Evolutionary conservation across 1,140 invertebrate species (phyloP), one percentile per base, ranked within the genome.

Genomic region (Bactericera cockerelli): DNA sequence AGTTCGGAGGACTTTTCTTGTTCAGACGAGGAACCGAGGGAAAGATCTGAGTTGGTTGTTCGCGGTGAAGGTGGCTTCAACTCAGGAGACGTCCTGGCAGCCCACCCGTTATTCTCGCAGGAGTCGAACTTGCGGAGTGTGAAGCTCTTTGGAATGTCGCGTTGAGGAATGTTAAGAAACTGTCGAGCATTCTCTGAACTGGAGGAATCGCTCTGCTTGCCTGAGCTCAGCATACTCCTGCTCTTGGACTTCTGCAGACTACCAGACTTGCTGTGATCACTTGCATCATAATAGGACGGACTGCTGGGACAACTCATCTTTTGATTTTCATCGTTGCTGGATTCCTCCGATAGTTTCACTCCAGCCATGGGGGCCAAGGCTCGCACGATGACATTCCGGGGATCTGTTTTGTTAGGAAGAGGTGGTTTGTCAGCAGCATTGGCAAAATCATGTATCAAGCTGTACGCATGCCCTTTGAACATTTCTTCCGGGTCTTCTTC

Each of bases 331-430:
- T 49, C 42, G n/a, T 49, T 49, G 19, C 42, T 49, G n/a, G 42
- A 49, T 49, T 49, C 42, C 19, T n/a, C 42, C 19, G 42, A 49
- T 22, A 49, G 42, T 49, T 49, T 49, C n/a, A 49, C 49, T 11
- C 54, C 38, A 11, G 81, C 79, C 1, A 83, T 81, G 0, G 82
- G 81, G 28, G 78, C 79, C 58, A 84, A 66, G 14, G 81, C 81
- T 67, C 81, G 71, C 68, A 84, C 81, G 39, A 87, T 69, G 65
- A 84, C 83, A 2, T 80, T 80, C 67, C 84, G 84, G 4, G 42
- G 42, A 49, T 49, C 42, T 49, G 42, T 6, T n/a, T n/a, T n/a
- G n/a, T 49, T 49, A 16, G 75, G 75, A 65, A 75, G 75, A 1
- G 73, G 72, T 6, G 77, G 77, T 67, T 76, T 75, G 59, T 82